These are phyloP conservation scores for Thunnus maccoyii DNA, from an alignment of 2,113 vertebrate genomes.

Conservation along the genomic window DNA sequence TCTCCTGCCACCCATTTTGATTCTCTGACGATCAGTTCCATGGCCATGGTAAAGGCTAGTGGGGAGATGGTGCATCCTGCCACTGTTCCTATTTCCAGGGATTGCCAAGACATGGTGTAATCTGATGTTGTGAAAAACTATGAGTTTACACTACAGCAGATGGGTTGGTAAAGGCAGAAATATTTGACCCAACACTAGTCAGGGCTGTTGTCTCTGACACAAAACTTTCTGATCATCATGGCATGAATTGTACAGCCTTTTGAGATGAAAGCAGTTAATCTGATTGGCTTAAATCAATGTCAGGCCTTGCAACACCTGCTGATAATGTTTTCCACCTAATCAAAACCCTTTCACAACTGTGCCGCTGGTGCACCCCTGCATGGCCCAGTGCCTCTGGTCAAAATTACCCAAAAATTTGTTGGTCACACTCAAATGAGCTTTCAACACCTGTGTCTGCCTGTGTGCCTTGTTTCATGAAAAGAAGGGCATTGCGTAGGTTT, in stretches of 20 bases:
- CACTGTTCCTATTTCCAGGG: too few relatives aligned
- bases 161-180: too few relatives aligned
- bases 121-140: too few relatives aligned
- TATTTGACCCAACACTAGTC: too few relatives aligned
- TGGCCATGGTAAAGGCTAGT: too few relatives aligned
- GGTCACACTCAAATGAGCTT: constrained; percentile 25
- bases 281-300: constrained; percentile 8
- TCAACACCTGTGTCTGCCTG: not conserved
- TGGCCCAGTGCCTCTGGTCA: not conserved
- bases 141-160: too few relatives aligned
- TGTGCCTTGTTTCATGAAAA: not conserved
- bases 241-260: not conserved
- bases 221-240: not conserved
- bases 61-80: too few relatives aligned
- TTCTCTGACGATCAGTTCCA: too few relatives aligned
- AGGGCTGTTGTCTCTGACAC: not conserved
- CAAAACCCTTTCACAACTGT: not conserved
- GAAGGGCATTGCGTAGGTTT: not conserved
- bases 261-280: not conserved
- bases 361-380: not conserved
- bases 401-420: constrained; percentile 1
- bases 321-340: constrained; percentile 15
- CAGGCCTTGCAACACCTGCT: not conserved
- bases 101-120: too few relatives aligned
- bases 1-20: too few relatives aligned